Evolutionary conservation across 2,113 vertebrate genomes (phyloP).

Genomic region (Parotia lawesii): DNA sequence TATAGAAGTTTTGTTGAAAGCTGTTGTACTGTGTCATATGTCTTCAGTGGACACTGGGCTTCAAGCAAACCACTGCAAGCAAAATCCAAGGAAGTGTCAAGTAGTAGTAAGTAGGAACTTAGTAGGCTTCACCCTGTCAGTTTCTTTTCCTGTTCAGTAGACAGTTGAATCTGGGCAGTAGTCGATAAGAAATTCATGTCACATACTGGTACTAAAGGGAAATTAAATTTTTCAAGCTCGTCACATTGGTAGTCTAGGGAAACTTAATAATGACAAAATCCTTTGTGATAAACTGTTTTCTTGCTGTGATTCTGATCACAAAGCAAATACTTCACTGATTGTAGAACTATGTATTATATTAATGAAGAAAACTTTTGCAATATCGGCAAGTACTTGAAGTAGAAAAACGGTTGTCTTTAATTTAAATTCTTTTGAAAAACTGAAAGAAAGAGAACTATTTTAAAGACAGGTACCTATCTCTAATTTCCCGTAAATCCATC

Average conservation of each 20-base stretch:
- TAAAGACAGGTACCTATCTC: not conserved
- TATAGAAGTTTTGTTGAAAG: not conserved
- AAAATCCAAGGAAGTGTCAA: not conserved
- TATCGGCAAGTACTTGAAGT: not conserved
- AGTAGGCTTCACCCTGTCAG: not conserved
- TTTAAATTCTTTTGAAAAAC: not conserved
- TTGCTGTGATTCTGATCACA: not conserved
- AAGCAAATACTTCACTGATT: not conserved
- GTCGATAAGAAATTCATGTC: not conserved
- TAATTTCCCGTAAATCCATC: not conserved
- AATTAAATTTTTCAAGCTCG: not conserved
- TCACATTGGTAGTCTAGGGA: not conserved
- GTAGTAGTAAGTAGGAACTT: not conserved
- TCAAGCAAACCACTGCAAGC: not conserved
- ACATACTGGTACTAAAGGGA: not conserved
- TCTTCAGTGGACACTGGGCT: not conserved
- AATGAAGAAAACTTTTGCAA: not conserved
- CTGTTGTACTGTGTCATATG: not conserved
- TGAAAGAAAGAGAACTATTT: not conserved
- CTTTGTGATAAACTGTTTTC: not conserved
- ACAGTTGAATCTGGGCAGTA: not conserved
- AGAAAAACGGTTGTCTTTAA: not conserved
- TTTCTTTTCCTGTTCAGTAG: not conserved
- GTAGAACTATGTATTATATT: not conserved
- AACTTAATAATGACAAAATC: not conserved